Evolutionary conservation across 2,888 invertebrate species (phyloP).

Genomic region (Serripes groenlandicus): DNA sequence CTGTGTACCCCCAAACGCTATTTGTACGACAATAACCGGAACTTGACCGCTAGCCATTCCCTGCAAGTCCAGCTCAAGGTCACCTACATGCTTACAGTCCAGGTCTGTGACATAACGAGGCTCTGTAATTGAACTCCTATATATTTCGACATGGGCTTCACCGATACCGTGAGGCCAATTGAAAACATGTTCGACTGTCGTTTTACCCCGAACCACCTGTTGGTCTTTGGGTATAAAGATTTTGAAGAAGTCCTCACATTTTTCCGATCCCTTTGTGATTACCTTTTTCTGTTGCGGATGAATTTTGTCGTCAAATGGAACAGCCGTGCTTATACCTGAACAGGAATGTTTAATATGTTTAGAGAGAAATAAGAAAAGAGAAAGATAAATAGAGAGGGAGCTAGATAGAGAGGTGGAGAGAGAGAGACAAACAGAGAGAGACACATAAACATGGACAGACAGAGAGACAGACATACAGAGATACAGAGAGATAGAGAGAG

Average conservation of each 20-base stretch:
- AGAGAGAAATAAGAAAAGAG: too few relatives aligned
- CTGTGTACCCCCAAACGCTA: constrained; percentile 55
- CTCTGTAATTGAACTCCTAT: constrained; percentile 32
- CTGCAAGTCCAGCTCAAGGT: neutral
- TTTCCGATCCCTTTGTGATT: constrained; percentile 15
- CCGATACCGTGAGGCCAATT: neutral
- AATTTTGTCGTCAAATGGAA: constrained; percentile 20
- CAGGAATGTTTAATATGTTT: too few relatives aligned
- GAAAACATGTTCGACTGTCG: constrained; percentile 34
- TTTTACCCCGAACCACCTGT: constrained; percentile 28
- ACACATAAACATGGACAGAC: too few relatives aligned
- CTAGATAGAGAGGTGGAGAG: too few relatives aligned
- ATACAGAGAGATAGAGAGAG: too few relatives aligned
- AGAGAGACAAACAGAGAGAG: too few relatives aligned
- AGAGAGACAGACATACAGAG: too few relatives aligned
- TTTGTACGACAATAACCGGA: constrained; percentile 38
- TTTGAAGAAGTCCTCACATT: constrained; percentile 50
- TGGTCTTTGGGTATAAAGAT: constrained; percentile 37
- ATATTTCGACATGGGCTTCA: constrained; percentile 52
- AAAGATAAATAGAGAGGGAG: too few relatives aligned
- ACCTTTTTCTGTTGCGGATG: constrained; percentile 20
- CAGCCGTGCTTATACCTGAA: constrained; percentile 36
- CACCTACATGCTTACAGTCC: constrained; percentile 32
- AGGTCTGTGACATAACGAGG: constrained; percentile 40
- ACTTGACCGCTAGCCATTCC: neutral